Conservation (phyloP, 2,797 vertebrate genomes). For the Gorsachius magnificus region DNA sequence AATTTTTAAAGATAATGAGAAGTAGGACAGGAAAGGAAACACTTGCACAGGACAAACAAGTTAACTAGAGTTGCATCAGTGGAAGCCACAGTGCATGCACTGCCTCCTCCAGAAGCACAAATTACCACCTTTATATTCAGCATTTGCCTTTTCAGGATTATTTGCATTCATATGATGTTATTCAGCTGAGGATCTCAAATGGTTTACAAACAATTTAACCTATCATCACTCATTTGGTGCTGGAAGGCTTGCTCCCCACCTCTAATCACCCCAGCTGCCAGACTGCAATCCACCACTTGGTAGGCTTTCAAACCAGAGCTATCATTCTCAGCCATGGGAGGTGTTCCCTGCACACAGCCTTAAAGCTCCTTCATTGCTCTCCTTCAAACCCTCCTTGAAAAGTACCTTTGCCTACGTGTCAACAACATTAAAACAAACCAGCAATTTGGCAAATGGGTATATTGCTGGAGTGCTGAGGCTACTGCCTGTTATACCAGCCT, state of each 20-base stretch:
- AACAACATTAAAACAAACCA: neutral
- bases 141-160: neutral
- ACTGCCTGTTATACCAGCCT: neutral
- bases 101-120: neutral
- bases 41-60: neutral
- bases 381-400: neutral
- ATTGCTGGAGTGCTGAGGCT: neutral
- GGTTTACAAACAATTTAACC: neutral
- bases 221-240: neutral
- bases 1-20: neutral
- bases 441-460: neutral
- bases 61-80: neutral
- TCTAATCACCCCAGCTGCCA: neutral
- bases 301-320: neutral
- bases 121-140: neutral
- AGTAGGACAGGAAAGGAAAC: neutral
- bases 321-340: neutral
- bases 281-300: neutral
- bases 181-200: neutral
- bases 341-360: neutral
- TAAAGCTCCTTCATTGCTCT: neutral
- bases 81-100: accelerated
- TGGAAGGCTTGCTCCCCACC: neutral
- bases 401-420: neutral
- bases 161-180: neutral